A percentile compares a stretch with the other conserved stretches of the same genome.
These are phyloP conservation scores for Nematostella vectensis DNA, from an alignment of 92 coral and sea anemone species.

Conservation along the genomic window DNA sequence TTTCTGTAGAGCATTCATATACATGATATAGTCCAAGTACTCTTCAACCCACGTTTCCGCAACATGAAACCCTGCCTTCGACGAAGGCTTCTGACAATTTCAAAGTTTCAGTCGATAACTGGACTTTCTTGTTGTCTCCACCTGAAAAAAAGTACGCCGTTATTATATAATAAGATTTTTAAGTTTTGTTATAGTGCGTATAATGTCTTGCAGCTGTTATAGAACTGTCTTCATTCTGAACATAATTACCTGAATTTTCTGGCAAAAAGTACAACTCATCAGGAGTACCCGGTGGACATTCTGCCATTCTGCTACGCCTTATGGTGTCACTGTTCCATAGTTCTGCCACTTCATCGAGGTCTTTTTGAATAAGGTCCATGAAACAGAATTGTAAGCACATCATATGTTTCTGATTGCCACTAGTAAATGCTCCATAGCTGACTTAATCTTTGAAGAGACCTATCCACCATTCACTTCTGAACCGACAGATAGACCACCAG, in stretches of 20 bases:
- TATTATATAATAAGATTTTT: no score
- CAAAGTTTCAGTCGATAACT: neutral
- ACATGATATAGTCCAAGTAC: neutral
- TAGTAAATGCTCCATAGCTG: constrained; percentile 13
- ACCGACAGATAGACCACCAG: constrained; percentile 28
- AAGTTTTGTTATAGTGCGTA: no score
- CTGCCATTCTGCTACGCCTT: constrained; percentile 12
- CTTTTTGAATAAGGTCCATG: no score
- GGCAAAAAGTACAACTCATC: constrained; percentile 23
- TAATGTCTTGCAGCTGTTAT: no score
- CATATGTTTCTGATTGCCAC: constrained; percentile 13
- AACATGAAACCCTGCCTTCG: no score
- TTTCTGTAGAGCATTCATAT: no score
- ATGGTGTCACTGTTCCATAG: constrained; percentile 18
- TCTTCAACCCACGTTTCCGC: no score
- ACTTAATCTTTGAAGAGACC: constrained; percentile 18
- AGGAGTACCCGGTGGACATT: constrained; percentile 18
- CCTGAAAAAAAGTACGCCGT: no score
- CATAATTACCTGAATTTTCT: constrained; percentile 31
- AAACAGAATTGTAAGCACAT: constrained; percentile 12
- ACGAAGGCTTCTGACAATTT: no score
- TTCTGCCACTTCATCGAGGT: constrained; percentile 11
- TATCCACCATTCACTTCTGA: constrained; percentile 32
- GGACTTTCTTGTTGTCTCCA: neutral
- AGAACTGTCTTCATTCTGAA: no score